phyloP scores from a whole-genome alignment of 2,113 vertebrate genomes.

The Tringa solitaria region DNA sequence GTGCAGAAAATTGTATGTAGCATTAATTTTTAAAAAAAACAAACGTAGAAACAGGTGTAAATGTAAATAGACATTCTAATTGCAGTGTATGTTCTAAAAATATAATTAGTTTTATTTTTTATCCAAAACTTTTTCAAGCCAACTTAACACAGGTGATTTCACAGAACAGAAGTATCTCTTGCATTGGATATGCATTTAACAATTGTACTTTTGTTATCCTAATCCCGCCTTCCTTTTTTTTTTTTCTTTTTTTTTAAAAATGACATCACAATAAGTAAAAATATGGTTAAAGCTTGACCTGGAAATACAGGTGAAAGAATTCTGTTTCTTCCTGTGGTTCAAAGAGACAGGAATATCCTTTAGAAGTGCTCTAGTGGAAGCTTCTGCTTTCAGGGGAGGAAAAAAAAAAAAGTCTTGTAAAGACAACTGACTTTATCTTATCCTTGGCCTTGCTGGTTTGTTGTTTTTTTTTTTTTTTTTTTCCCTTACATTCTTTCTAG shows the following conservation, averaged over 20 bases:
- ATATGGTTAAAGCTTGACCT: not conserved
- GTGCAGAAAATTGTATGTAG: not conserved
- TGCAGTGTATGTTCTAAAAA: not conserved
- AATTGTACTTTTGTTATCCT: not conserved
- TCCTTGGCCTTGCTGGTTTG: not conserved
- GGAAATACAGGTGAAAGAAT: not conserved
- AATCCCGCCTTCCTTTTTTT: rapidly evolving
- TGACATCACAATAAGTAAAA: not conserved
- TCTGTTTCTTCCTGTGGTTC: not conserved
- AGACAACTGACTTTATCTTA: not conserved
- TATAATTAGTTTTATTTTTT: not conserved
- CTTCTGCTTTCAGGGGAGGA: not conserved
- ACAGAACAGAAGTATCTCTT: not conserved
- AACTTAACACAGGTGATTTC: not conserved
- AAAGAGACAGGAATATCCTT: not conserved
- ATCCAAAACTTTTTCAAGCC: not conserved
- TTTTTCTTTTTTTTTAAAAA: not conserved
- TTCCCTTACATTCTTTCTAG: not conserved
- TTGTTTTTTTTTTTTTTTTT: not conserved
- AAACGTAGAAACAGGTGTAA: not conserved
- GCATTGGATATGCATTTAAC: not conserved
- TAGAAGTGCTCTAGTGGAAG: not conserved
- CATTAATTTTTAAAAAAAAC: not conserved
- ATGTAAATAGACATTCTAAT: not conserved
- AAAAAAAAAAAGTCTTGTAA: not conserved